Evolutionary conservation across 2,888 invertebrate species (phyloP).

Genomic region (Drosophila percnosoma): DNA sequence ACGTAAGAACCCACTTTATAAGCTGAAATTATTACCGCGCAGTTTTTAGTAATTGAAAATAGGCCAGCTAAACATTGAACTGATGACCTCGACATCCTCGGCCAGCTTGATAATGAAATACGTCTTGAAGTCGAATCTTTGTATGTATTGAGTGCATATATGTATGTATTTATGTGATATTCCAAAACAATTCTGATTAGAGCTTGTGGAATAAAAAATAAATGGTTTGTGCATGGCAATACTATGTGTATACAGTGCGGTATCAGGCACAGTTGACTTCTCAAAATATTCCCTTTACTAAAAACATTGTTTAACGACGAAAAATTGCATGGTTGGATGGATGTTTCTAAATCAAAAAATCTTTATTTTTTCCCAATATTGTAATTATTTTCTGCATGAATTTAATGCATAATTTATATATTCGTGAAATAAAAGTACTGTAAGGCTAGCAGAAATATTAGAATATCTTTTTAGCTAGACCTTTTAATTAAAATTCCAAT

Average conservation of each 20-base stretch:
- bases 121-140: constrained; percentile 41
- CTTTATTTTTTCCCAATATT: too few species aligned
- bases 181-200: too few species aligned
- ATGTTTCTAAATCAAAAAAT: too few species aligned
- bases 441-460: too few species aligned
- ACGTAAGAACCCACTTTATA: constrained; percentile 5
- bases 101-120: constrained; percentile 64
- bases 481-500: neutral
- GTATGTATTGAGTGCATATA: constrained; percentile 13
- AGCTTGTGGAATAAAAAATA: too few species aligned
- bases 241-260: neutral
- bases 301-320: neutral
- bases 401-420: too few species aligned
- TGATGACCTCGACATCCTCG: constrained; percentile 71
- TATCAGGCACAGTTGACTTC: neutral
- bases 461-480: too few species aligned
- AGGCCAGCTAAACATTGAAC: constrained; percentile 59
- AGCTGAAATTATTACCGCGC: constrained; percentile 37
- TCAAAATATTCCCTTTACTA: neutral
- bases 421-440: too few species aligned
- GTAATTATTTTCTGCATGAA: too few species aligned
- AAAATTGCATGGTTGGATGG: neutral
- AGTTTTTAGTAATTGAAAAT: constrained; percentile 41
- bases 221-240: too few species aligned
- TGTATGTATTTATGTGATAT: neutral